These are phyloP conservation scores for Mastigias papua DNA, from an alignment of 30 jellyfish, hydroid and myxozoan species.

Conservation along the genomic window DNA sequence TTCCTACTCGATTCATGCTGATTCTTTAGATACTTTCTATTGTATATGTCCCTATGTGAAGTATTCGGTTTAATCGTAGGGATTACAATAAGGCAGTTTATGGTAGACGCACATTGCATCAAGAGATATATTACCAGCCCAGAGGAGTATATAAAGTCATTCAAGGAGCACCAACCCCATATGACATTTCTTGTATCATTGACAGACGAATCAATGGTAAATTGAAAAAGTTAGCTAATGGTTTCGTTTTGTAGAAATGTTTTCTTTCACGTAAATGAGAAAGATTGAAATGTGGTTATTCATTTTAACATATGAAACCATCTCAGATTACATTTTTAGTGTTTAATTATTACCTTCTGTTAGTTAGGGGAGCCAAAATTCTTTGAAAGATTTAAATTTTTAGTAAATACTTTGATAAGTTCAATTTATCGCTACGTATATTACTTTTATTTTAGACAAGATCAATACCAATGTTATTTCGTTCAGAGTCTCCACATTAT, in stretches of 20 bases:
- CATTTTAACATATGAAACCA: too few species aligned
- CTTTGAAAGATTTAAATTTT: too few species aligned
- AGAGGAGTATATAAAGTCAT: constrained; percentile 71
- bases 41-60: background rate
- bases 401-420: too few species aligned
- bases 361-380: too few species aligned
- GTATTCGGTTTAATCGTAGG: background rate
- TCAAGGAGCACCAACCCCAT: constrained; percentile 85
- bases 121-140: constrained; percentile 70
- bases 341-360: too few species aligned
- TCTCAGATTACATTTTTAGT: too few species aligned
- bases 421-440: too few species aligned
- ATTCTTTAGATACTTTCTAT: background rate
- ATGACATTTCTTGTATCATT: constrained; percentile 67
- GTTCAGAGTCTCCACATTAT: too few species aligned
- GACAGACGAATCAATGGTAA: constrained; percentile 59
- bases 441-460: too few species aligned
- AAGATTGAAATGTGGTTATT: too few species aligned
- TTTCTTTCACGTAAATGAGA: too few species aligned
- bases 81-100: constrained; percentile 60
- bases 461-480: too few species aligned
- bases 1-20: background rate
- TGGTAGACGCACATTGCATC: constrained; percentile 52
- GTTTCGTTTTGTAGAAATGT: background rate
- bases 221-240: constrained; percentile 21